phyloP scores from a whole-genome alignment of 2,888 invertebrate species.

The Agapetus fuscipes region DNA sequence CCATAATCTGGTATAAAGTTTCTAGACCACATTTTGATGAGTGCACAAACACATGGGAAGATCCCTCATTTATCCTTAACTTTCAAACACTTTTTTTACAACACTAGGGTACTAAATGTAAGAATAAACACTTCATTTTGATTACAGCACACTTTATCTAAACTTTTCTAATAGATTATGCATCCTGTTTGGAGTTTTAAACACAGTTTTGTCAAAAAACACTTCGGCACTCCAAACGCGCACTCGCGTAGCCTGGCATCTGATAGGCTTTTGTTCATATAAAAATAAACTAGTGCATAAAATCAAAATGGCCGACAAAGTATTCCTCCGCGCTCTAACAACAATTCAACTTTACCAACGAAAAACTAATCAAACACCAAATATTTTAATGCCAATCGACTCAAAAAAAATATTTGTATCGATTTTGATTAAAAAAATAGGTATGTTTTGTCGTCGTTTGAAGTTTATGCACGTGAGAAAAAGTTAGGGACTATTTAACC shows the following conservation, averaged over 20 bases:
- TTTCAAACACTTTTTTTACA: constrained; percentile 32
- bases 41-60: constrained; percentile 44
- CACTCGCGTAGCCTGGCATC: constrained; percentile 48
- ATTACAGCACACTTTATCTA: constrained; percentile 34
- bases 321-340: constrained; percentile 17
- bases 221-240: constrained; percentile 37
- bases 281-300: constrained; percentile 45
- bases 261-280: constrained; percentile 48
- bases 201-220: constrained; percentile 29
- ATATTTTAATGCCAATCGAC: background rate
- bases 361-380: background rate
- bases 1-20: constrained; percentile 59
- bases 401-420: background rate
- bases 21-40: constrained; percentile 56
- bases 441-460: background rate
- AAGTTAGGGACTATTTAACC: constrained; percentile 18
- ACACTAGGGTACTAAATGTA: constrained; percentile 47
- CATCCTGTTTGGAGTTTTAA: constrained; percentile 9
- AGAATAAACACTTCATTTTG: constrained; percentile 47
- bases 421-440: background rate
- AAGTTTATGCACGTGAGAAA: constrained; percentile 16
- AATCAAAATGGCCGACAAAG: constrained; percentile 45
- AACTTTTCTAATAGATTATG: constrained; percentile 14
- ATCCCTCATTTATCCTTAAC: constrained; percentile 37
- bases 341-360: constrained; percentile 6